Evolutionary conservation across 2,888 invertebrate genomes (phyloP), one percentile per base, ranked within the genome.

Genomic region (Matsumyia berberina): DNA sequence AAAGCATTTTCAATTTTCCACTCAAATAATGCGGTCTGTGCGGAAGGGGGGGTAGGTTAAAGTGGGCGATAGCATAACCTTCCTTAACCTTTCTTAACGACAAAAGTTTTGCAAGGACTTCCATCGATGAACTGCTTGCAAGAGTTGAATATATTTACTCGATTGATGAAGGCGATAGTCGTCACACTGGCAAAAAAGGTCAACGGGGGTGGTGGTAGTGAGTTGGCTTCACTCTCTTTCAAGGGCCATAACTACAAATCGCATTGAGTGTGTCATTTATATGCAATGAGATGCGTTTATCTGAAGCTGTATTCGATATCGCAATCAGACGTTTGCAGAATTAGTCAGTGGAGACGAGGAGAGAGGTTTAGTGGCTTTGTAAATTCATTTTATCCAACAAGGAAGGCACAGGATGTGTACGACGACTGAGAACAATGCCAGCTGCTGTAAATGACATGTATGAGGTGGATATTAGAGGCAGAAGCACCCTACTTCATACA

Each of bases 201-300:
- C 51, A 66, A 3, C 2, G 0, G 2, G 12, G 49, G 33, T n/a
- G 33, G 7, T 24, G 15, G 49, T 0, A 2, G 1, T n/a, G 6
- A 5, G 24, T 5, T 31, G 29, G n/a, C 9, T 29, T 53, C 57
- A n/a, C 49, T 33, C 60, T 42, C 5, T 3, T 62, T 44, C 35
- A 37, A 24, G 29, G 60, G 44, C 11, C 37, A 62, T 42, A 55
- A 44, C 66, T 49, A 11, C 9, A 79, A 58, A 66, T 58, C 44
- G 53, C 73, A 67, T 80, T 67, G 19, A 53, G 12, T 53, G 12
- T 53, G 29, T 67, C 51, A 74, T 80, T 73, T 80, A 80, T 79
- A 79, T 79, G 66, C 73, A 73, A 73, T 74, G 79, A 66, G 73
- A 66, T 80, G 78, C 70, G 55, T 62, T 62, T 70, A 60, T 51